Conservation (phyloP, 2,113 vertebrate genomes). For the Lepus americanus region DNA sequence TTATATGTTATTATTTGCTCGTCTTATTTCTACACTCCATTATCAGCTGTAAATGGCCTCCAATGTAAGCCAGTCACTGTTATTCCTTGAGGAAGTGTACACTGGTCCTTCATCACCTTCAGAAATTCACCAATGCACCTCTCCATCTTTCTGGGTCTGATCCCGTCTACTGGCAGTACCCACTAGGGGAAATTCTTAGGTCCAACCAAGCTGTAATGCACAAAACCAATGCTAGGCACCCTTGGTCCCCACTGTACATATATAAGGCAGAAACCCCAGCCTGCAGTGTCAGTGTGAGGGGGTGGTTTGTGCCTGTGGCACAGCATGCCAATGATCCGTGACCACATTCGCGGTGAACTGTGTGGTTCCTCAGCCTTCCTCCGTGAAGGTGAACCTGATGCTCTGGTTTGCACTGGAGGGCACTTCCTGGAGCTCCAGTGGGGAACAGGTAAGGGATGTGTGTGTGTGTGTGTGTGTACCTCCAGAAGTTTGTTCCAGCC, state of each 20-base stretch:
- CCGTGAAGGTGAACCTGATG: background rate
- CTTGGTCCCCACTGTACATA: too few species aligned
- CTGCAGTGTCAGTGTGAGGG: background rate
- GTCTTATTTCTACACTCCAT: background rate
- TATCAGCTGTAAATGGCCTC: background rate
- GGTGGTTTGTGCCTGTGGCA: too few species aligned
- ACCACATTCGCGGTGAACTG: too few species aligned
- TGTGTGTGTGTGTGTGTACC: background rate
- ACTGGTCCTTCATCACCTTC: background rate
- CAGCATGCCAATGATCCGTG: too few species aligned
- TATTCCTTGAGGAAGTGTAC: background rate
- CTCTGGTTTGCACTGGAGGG: background rate
- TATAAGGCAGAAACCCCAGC: background rate
- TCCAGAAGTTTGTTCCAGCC: background rate
- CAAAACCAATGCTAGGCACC: background rate
- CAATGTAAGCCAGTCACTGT: background rate
- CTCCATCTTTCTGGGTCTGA: background rate
- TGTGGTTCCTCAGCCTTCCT: background rate
- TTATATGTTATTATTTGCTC: background rate
- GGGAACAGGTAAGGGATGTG: background rate
- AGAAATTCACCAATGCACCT: background rate
- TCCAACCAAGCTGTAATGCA: background rate
- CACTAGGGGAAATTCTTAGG: background rate
- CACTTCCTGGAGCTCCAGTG: background rate
- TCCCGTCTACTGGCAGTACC: too few species aligned